Conservation (phyloP, 2,888 invertebrate genomes). For the Eurytoma californica region DNA sequence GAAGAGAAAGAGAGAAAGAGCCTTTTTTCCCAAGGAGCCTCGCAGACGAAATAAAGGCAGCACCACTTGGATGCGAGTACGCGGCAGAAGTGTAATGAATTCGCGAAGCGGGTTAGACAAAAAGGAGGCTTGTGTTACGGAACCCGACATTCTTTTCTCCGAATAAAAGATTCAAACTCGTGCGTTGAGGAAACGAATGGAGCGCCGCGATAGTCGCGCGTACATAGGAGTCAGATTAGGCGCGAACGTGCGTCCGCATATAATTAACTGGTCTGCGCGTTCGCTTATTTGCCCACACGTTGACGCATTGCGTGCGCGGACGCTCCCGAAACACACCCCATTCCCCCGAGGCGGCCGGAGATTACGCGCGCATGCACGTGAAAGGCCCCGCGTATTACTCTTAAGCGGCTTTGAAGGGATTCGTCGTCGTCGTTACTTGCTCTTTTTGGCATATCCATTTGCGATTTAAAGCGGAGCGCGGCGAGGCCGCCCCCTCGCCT, state of each 20-base stretch:
- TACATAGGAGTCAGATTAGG: not conserved
- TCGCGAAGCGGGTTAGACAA: not conserved
- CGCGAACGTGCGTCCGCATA: not conserved
- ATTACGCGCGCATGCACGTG: slow-evolving; percentile 1
- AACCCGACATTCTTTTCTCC: too few species aligned
- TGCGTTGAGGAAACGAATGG: too few species aligned
- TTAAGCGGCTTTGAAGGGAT: slow-evolving; percentile 61
- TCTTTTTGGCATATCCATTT: slow-evolving; percentile 61
- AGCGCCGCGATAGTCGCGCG: not conserved
- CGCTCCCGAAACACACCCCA: too few species aligned
- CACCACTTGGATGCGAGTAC: not conserved
- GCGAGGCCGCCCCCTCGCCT: not conserved
- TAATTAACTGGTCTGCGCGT: not conserved
- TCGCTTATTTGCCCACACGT: not conserved
- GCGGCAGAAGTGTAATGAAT: not conserved
- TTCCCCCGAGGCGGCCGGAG: not conserved
- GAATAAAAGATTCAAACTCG: too few species aligned
- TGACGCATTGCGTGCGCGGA: too few species aligned
- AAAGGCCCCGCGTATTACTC: slow-evolving; percentile 57
- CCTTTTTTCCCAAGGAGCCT: not conserved
- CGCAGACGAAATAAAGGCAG: not conserved
- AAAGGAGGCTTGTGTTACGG: too few species aligned
- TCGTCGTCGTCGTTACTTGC: slow-evolving; percentile 53
- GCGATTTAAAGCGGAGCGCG: slow-evolving; percentile 57
- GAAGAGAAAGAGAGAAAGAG: not conserved